Conservation (phyloP, 2,888 invertebrate genomes). For the Nemotelus nigrinus region DNA sequence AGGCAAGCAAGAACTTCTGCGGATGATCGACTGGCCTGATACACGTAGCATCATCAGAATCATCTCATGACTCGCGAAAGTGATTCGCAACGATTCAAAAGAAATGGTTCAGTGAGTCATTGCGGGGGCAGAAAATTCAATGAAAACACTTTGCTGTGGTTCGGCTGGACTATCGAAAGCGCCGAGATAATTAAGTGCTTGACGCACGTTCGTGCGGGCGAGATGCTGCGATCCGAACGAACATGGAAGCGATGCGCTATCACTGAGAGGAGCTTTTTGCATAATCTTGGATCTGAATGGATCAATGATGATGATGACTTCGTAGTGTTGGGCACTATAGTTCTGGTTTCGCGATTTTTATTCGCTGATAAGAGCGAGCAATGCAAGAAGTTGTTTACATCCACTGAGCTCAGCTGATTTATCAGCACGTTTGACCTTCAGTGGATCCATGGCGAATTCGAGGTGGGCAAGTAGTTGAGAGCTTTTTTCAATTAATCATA, state of each 20-base stretch:
- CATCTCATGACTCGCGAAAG: not conserved
- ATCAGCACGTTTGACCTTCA: slow-evolving; percentile 24
- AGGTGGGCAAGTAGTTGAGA: slow-evolving; percentile 1
- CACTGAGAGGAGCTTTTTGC: no score
- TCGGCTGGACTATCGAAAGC: not conserved
- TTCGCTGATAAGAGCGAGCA: slow-evolving; percentile 4
- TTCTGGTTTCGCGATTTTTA: slow-evolving; percentile 9
- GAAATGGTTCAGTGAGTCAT: not conserved
- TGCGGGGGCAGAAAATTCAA: not conserved
- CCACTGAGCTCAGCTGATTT: slow-evolving; percentile 36
- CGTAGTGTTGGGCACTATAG: not conserved
- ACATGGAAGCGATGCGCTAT: no score
- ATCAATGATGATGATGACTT: not conserved
- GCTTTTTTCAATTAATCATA: slow-evolving; percentile 31
- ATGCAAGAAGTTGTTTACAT: slow-evolving; percentile 29
- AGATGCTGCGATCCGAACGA: no score
- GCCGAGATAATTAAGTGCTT: no score
- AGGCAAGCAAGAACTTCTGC: no score
- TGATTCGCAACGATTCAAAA: not conserved
- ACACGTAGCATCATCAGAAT: not conserved
- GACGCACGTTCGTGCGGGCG: no score
- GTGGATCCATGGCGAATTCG: not conserved
- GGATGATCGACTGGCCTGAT: not conserved
- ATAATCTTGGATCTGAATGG: no score
- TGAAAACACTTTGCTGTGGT: not conserved